Evolutionary conservation across 2,888 invertebrate species (phyloP), one percentile per base, ranked within the genome.

Genomic region (Ormia ochracea): DNA sequence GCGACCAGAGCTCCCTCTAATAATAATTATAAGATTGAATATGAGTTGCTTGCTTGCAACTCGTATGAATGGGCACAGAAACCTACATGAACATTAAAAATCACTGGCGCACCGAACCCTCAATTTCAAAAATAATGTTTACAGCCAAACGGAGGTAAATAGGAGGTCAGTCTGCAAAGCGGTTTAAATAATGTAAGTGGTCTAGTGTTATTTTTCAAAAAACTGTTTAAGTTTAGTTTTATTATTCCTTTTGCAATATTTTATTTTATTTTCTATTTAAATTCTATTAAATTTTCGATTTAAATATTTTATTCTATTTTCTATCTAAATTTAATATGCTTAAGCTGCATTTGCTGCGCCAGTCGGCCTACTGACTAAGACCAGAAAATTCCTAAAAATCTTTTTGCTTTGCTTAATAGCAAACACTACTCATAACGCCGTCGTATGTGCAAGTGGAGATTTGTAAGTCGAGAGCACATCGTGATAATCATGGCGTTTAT

Each of bases 401-500:
- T 38, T 4, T 14, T 14, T 5, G n/a, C 14, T n/a, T 5, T 38
- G 38, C 38, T 1, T n/a, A n/a, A 38, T 14, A 38, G 4, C 19
- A 43, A 21, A 21, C 10, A 21, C 9, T 50, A n/a, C 4, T 17
- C 59, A 26, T 43, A n/a, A 17, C 19, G 12, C 43, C 56, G 26
- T 33, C 36, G 43, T 54, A 36, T 23, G 14, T 6, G 6, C 12
- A 21, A 21, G 6, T 36, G n/a, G 19, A 28, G 28, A 10, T 33
- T 12, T 65, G 28, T 31, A 65, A 28, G 17, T 41, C 10, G 17
- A 43, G 26, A 48, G 45, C 48, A 63, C 72, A 36, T 73, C 80
- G 76, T 76, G 80, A 80, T 80, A 76, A 76, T 73, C 80, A 80
- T 80, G 76, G 80, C 80, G 80, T 80, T 80, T 80, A 80, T 80